Conservation (phyloP, 1,140 invertebrate species). For the Trachymyrmex cornetzi region DNA sequence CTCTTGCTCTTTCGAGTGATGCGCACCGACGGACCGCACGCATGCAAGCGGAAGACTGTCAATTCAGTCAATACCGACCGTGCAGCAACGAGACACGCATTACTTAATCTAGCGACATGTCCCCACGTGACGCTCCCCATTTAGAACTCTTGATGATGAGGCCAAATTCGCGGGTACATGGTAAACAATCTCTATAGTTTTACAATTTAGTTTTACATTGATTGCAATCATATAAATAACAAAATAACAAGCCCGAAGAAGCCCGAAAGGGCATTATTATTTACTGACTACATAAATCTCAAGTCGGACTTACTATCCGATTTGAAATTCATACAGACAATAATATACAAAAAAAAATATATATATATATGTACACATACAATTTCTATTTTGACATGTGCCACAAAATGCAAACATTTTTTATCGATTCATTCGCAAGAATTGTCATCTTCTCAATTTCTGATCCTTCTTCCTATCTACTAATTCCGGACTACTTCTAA, state of each 20-base stretch:
- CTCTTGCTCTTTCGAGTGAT: constrained; percentile 13
- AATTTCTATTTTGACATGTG: background rate
- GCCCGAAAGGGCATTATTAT: no score
- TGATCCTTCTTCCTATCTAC: no score
- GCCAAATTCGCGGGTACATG: constrained; percentile 1
- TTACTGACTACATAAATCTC: no score
- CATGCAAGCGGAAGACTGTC: constrained; percentile 62
- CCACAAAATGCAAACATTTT: no score
- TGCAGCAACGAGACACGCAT: constrained; percentile 48
- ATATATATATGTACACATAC: no score
- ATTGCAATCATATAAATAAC: background rate
- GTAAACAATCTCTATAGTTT: constrained; percentile 21
- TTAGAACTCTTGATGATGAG: constrained; percentile 27
- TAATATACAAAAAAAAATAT: no score
- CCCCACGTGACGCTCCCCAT: constrained; percentile 23
- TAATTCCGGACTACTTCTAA: no score
- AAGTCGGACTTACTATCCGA: background rate
- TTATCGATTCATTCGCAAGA: no score
- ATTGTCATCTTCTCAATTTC: no score
- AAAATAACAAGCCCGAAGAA: background rate
- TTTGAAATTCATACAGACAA: no score
- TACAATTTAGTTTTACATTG: background rate
- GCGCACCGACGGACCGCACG: constrained; percentile 27
- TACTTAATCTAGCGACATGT: constrained; percentile 59
- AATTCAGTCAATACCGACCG: constrained; percentile 56